Evolutionary conservation across 2,113 vertebrate species (phyloP), one percentile per base, ranked within the genome.

Genomic region (Toxotes chatareus): DNA sequence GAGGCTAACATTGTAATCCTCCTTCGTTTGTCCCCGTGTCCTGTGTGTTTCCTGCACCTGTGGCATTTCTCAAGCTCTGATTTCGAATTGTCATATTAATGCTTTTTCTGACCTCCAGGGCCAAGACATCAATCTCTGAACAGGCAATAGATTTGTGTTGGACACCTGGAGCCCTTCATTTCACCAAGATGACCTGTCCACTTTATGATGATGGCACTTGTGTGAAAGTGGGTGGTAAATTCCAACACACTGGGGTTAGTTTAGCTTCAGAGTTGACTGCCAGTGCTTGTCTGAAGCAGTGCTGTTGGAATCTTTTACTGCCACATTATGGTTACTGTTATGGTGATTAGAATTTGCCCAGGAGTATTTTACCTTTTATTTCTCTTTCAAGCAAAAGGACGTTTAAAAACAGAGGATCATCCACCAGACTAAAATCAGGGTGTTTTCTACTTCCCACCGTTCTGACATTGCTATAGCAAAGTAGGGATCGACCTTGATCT

Each of bases 31-130:
- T 69, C 46, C 47, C 49, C 46, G 38, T 61, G 27, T 72, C 64
- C 55, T 32, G 8, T 49, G 49, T 80, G 67, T 61, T 73, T 77
- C 76, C 67, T 71, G 42, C 62, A 85, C 80, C 80, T 77, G 74
- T 86, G 71, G 73, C 71, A 68, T 82, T 84, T 86, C 85, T 64
- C 71, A 42, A 34, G 46, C 83, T 84, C 61, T 70, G 78, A 87
- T 86, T 77, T 84, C 36, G 72, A 80, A 86, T 82, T 77, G 82
- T 90, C 78, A 88, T 73, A 69, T 84, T 84, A 84, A 89, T 83
- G 79, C 51, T 76, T 82, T 86, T 85, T 74, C 73, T 88, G 76
- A 88, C 82, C 86, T 62, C 67, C 60, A 38, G 73, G 81, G 76
- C 73, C 46, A n/a, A 32, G 27, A 76, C 88, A 82, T 90, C 86